Evolutionary conservation across 2,113 vertebrate species (phyloP), one percentile per base, ranked within the genome.

Genomic region (Gallinago paraguaiae): DNA sequence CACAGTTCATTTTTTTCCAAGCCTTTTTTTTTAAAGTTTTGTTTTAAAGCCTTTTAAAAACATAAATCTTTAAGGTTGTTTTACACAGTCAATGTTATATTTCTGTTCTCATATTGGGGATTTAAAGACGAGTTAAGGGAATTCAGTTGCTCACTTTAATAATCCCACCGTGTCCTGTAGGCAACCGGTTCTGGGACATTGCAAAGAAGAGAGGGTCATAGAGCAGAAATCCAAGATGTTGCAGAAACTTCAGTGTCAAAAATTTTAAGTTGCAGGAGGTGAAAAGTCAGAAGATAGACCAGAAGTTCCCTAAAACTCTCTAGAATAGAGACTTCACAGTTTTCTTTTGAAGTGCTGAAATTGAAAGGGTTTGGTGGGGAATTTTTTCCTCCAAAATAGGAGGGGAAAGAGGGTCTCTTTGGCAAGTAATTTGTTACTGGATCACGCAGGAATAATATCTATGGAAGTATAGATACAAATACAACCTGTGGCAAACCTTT

Each of bases 361-460:
- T 27, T 3, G 3, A 70, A 81, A 83, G 5, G 4, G 4, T 60
- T 91, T 61, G 3, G 10, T 64, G 11, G 1, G 10, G 23, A 1
- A 6, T 27, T 5, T 19, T 67, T 18, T 1, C 1, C 11, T 10
- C 7, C 2, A 50, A 59, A 70, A 56, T 27, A 25, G 31, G 9
- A 7, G 5, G 3, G 16, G 9, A 10, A 27, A 10, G 6, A 4
- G 3, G 3, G 0, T 78, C 57, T 28, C 17, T 79, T 75, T 16
- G 35, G 11, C 10, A 93, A 24, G 25, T 11, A 33, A 50, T 53
- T 85, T 64, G 11, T 56, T 48, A 45, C 17, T 56, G 7, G 6
- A 28, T 61, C 15, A 85, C 16, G 56, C 12, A 50, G 25, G 78
- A 83, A n/a, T 3, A 43, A 7, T n/a, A 13, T 35, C 22, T 54